Base-by-base conservation (phyloP, 2,113 vertebrate genomes). In the Sakesphorus luctuosus region DNA sequence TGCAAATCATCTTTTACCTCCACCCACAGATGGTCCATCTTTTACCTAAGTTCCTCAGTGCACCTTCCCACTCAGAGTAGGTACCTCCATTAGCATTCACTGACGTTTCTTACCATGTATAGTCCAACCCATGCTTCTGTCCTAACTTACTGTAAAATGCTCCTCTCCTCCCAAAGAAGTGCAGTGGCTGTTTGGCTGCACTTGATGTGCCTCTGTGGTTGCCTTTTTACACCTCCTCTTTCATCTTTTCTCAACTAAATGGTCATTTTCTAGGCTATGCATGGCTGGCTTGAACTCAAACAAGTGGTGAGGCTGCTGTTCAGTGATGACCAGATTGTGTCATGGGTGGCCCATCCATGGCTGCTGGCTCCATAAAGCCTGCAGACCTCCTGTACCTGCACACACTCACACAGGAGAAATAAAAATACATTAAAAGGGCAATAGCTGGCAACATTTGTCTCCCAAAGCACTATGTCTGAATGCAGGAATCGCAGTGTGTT, bases 301-400 rank as follows among this genome's bases (percentile, higher is more conserved):
- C 29, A 59, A 46, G 26, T 5, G 23, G 7, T 67, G 65, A 76
- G 43, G 55, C 38, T 33, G 68, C 67, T 88, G 36, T 36, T 88
- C 52, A 52, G 52, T 0, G 0, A 15, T 18, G 83, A 3, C 50
- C 62, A 65, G 47, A 38, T 80, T 66, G 0, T 59, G 40, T 50
- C 55, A 8, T 3, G 13, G 15, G n/a, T 66, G 73, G 50, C 35
- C 58, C n/a, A 16, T 84, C 20, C 5, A 2, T 47, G 36, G 52
- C 76, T 87, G 25, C 9, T 83, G 58, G 5, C 58, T 67, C 84
- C 2, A 1, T 46, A 18, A 90, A 40, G 35, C 35, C 79, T 65
- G 46, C 72, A 86, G 76, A 43, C 6, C 43, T 56, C 55, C 40
- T 69, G 1, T 17, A 21, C 26, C 29, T 40, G 36, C 23, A 38